Evolutionary conservation across 2,888 invertebrate genomes (phyloP).

Genomic region (Lathronympha strigana): DNA sequence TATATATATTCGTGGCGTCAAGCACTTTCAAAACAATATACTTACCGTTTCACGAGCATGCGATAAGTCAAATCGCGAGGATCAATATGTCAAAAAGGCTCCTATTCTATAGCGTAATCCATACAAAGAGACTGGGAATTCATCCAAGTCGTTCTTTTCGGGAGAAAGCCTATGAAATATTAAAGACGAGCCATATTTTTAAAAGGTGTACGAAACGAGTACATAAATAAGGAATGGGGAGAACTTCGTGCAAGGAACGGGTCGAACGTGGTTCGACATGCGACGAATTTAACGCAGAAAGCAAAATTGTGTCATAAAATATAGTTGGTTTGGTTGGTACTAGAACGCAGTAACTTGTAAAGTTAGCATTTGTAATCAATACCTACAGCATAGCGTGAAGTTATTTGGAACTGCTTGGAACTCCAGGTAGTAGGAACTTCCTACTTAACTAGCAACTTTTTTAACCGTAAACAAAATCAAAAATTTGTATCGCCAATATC

Average conservation of each 20-base stretch:
- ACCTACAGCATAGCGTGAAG: too few relatives aligned
- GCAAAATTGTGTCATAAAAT: not conserved
- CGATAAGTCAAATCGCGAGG: not conserved
- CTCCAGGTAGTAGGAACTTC: too few relatives aligned
- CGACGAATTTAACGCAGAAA: conserved; percentile 1
- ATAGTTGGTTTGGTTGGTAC: not conserved
- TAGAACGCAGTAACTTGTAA: too few relatives aligned
- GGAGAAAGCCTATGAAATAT: conserved; percentile 37
- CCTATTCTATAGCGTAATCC: not conserved
- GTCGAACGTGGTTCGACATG: conserved; percentile 22
- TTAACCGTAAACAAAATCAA: too few relatives aligned
- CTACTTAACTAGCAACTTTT: too few relatives aligned
- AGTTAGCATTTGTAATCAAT: too few relatives aligned
- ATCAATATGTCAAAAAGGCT: conserved; percentile 10
- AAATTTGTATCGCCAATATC: too few relatives aligned
- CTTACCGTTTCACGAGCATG: not conserved
- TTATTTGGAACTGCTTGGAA: too few relatives aligned
- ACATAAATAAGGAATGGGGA: conserved; percentile 36
- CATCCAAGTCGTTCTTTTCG: conserved; percentile 27
- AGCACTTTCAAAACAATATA: not conserved
- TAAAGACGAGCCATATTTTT: conserved; percentile 34
- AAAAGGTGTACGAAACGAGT: conserved; percentile 37
- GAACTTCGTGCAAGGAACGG: conserved; percentile 22
- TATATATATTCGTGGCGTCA: not conserved
- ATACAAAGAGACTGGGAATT: conserved; percentile 31